Evolutionary conservation across 2,888 invertebrate species (phyloP).

Genomic region (Hesperia comma): DNA sequence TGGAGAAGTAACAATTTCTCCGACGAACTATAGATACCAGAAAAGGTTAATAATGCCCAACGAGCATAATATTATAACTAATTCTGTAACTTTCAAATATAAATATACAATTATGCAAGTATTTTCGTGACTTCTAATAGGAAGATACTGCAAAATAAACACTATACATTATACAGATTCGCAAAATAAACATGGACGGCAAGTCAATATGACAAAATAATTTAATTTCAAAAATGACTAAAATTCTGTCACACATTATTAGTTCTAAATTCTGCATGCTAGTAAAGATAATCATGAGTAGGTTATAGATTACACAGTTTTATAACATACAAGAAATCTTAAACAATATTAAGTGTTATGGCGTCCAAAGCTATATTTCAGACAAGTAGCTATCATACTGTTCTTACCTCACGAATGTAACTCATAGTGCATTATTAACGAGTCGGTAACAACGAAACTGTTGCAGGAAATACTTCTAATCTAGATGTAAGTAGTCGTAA

Average conservation of each 20-base stretch:
- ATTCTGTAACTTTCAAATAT: constrained; percentile 54
- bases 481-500: constrained; percentile 38
- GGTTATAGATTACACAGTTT: constrained; percentile 24
- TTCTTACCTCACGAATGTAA: background rate
- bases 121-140: constrained; percentile 53
- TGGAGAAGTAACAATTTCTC: constrained; percentile 47
- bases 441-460: constrained; percentile 51
- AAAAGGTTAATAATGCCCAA: constrained; percentile 70
- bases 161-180: constrained; percentile 56
- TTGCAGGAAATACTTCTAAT: constrained; percentile 41
- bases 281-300: constrained; percentile 19
- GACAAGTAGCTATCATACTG: constrained; percentile 8
- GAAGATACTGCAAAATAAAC: constrained; percentile 55
- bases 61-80: constrained; percentile 54
- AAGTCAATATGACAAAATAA: constrained; percentile 62
- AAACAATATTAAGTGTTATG: constrained; percentile 14
- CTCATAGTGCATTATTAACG: constrained; percentile 72
- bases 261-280: constrained; percentile 33
- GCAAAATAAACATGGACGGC: constrained; percentile 81
- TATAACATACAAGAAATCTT: constrained; percentile 16
- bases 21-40: constrained; percentile 50
- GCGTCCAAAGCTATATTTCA: constrained; percentile 29
- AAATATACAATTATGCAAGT: constrained; percentile 53
- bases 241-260: constrained; percentile 25
- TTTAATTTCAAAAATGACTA: constrained; percentile 39